These are phyloP conservation scores for Acronicta alni DNA, from an alignment of 2,888 invertebrate species.

Conservation along the genomic window DNA sequence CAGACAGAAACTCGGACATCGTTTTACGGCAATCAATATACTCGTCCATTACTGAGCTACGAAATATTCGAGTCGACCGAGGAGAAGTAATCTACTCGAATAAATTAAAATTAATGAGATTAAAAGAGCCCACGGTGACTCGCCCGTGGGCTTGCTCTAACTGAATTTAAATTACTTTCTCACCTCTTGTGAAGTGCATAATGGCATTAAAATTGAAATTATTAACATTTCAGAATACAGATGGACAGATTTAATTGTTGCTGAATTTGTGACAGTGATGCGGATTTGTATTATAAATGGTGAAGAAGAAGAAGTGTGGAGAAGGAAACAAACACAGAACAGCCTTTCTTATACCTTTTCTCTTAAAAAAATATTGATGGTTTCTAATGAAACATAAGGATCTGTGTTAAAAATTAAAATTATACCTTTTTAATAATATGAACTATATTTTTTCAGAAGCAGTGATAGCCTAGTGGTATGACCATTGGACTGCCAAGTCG, in stretches of 20 bases:
- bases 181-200: constrained; percentile 86
- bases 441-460: too few relatives aligned
- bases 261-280: constrained; percentile 20
- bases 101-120: constrained; percentile 89
- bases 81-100: constrained; percentile 83
- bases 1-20: constrained; percentile 16
- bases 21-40: constrained; percentile 50
- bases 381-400: too few relatives aligned
- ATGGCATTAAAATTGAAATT: constrained; percentile 82
- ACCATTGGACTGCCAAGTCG: too few relatives aligned
- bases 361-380: too few relatives aligned
- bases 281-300: constrained; percentile 22
- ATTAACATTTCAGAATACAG: constrained; percentile 60
- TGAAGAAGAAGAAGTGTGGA: too few relatives aligned
- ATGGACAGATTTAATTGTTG: constrained; percentile 57
- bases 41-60: constrained; percentile 50
- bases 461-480: too few relatives aligned
- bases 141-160: constrained; percentile 73
- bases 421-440: too few relatives aligned
- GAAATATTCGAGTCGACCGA: constrained; percentile 75
- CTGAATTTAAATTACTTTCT: constrained; percentile 86
- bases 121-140: constrained; percentile 78
- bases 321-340: not conserved
- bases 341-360: too few relatives aligned
- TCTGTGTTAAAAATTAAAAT: too few relatives aligned